Conservation (phyloP, 2,113 vertebrate species). For the Butorides virescens region DNA sequence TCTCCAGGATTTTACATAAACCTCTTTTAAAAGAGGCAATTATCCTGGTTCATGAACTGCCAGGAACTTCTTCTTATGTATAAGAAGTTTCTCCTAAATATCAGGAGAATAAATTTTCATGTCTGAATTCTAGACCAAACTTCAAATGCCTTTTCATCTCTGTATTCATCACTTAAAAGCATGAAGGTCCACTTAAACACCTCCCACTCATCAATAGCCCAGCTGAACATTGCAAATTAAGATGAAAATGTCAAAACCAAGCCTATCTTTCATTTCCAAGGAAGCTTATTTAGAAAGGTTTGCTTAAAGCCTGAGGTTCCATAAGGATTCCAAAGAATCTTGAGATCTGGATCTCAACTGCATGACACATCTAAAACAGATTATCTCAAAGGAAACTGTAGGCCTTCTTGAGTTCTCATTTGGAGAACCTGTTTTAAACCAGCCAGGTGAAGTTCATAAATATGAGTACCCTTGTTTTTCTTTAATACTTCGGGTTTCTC, state of each 20-base stretch:
- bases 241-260: background rate
- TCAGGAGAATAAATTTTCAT: slow-evolving; percentile 37
- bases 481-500: background rate
- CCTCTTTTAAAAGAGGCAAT: background rate
- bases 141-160: slow-evolving; percentile 20
- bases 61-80: background rate
- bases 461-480: background rate
- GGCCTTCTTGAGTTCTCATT: background rate
- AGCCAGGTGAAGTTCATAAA: background rate
- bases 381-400: background rate
- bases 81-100: background rate
- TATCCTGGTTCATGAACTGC: background rate
- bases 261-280: background rate
- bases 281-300: background rate
- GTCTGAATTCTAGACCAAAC: slow-evolving; percentile 6
- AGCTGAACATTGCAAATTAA: background rate
- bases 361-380: background rate
- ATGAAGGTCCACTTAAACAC: background rate
- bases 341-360: background rate
- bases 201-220: background rate
- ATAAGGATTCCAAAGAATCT: background rate
- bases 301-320: background rate
- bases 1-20: background rate
- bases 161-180: background rate
- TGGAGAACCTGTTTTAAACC: background rate